Percentiles rank a stretch among this genome's conserved stretches.
Conservation (phyloP, 2,888 invertebrate genomes). For the Liodrosophila aerea region DNA sequence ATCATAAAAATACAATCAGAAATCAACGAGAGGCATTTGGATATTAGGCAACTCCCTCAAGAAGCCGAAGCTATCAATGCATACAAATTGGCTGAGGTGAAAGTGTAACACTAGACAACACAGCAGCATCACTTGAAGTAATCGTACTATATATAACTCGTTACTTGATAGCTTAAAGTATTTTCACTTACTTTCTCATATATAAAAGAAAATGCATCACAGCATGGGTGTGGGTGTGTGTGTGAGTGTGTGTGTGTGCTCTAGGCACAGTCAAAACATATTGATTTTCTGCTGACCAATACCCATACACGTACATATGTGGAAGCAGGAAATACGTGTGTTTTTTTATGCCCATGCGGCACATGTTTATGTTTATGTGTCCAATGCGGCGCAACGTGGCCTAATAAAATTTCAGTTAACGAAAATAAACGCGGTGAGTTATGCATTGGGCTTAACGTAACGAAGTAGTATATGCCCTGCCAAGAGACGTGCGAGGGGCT, state of each 20-base stretch:
- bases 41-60: constrained; percentile 12
- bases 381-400: constrained; percentile 49
- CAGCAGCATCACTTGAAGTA: too few relatives aligned
- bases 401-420: constrained; percentile 71
- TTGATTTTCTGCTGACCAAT: constrained; percentile 60
- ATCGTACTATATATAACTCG: too few relatives aligned
- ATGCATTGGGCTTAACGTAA: constrained; percentile 22
- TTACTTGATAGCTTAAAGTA: background rate
- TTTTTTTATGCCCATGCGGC: constrained; percentile 45
- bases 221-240: background rate
- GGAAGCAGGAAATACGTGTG: constrained; percentile 42
- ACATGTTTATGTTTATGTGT: constrained; percentile 61
- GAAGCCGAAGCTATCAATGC: background rate
- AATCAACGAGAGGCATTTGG: constrained; percentile 17
- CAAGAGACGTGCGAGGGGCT: background rate
- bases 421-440: constrained; percentile 55
- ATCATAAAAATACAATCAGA: constrained; percentile 6
- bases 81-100: background rate
- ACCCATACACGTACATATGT: too few relatives aligned
- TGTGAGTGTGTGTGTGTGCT: background rate
- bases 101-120: too few relatives aligned
- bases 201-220: background rate
- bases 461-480: background rate
- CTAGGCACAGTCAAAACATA: constrained; percentile 45
- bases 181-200: constrained; percentile 3